A percentile compares a stretch with the other conserved stretches of the same genome.
Evolutionary conservation across 2,113 vertebrate species (phyloP).

Genomic region (Ceyx melanurus): DNA sequence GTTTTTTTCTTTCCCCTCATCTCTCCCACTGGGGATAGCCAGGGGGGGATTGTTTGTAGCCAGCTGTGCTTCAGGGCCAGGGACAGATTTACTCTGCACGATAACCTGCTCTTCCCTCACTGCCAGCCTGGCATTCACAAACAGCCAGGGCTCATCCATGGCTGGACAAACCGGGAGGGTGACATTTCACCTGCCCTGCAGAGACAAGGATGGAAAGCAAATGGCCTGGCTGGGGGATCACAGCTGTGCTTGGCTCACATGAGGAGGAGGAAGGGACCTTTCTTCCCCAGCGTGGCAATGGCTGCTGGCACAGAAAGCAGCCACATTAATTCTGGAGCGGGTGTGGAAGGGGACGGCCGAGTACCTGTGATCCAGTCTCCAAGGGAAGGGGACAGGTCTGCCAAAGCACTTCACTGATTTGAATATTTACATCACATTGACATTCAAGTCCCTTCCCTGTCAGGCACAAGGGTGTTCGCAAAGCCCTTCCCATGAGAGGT

Average conservation of each 20-base stretch:
- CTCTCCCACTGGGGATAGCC: not conserved
- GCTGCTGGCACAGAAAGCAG: not conserved
- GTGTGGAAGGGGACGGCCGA: not conserved
- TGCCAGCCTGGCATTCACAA: slow-evolving; percentile 21
- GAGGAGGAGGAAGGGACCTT: not conserved
- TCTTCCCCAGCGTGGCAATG: not conserved
- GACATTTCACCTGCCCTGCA: not conserved
- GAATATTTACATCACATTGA: not conserved
- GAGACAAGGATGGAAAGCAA: not conserved
- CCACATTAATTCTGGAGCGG: not conserved
- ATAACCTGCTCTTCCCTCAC: not conserved
- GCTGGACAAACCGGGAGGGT: not conserved
- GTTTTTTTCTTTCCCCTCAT: not conserved
- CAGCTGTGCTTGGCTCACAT: not conserved
- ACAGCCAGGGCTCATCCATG: not conserved
- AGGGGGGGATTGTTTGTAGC: not conserved
- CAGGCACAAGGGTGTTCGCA: not conserved
- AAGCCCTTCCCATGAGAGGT: slow-evolving; percentile 4
- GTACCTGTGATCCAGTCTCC: not conserved
- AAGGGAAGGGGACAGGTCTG: slow-evolving; percentile 6
- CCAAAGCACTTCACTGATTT: not conserved
- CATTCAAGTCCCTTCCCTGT: not conserved
- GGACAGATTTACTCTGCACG: slow-evolving; percentile 37
- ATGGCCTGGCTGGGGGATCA: not conserved
- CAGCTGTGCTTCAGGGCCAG: not conserved